A percentile compares a stretch with the other conserved stretches of the same genome.
phyloP scores from a whole-genome alignment of 92 coral and sea anemone genomes.

The Pocillopora meandrina region DNA sequence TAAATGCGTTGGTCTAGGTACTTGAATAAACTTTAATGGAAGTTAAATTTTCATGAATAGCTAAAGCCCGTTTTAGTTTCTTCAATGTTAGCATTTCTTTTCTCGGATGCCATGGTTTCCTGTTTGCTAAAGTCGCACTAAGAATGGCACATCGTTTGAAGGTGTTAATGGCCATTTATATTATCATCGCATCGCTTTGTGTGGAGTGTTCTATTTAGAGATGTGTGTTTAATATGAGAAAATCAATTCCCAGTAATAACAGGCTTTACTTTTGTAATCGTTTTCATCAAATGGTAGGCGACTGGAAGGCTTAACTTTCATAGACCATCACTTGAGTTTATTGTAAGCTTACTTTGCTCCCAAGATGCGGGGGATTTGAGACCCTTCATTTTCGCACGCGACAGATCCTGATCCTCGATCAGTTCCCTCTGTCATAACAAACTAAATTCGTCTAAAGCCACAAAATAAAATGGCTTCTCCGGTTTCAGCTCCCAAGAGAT shows the following conservation, averaged over 20 bases:
- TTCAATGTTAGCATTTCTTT: constrained; percentile 75
- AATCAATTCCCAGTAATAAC: constrained; percentile 72
- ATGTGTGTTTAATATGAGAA: constrained; percentile 63
- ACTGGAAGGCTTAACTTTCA: constrained; percentile 31
- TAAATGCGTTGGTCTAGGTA: constrained; percentile 50
- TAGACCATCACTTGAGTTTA: constrained; percentile 48
- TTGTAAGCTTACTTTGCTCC: constrained; percentile 40
- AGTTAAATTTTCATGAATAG: constrained; percentile 76
- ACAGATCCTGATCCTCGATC: constrained; percentile 27
- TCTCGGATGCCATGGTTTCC: constrained; percentile 84
- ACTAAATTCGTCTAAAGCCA: constrained; percentile 87
- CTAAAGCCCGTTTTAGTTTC: constrained; percentile 49
- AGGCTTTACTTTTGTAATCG: constrained; percentile 50
- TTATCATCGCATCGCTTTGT: constrained; percentile 79
- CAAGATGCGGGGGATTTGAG: constrained; percentile 43
- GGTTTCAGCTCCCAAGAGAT: constrained; percentile 86
- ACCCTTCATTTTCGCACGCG: constrained; percentile 8
- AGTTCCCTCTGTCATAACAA: constrained; percentile 69
- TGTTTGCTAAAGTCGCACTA: constrained; percentile 73
- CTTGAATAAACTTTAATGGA: constrained; percentile 76
- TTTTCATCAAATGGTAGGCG: constrained; percentile 46
- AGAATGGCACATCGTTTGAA: constrained; percentile 70
- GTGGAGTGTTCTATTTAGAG: constrained; percentile 86
- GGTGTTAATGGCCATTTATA: constrained; percentile 62
- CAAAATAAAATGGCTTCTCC: constrained; percentile 92